Base-by-base conservation (phyloP, 2,888 invertebrate genomes). In the Ashinkailepas kermadecensis region DNA sequence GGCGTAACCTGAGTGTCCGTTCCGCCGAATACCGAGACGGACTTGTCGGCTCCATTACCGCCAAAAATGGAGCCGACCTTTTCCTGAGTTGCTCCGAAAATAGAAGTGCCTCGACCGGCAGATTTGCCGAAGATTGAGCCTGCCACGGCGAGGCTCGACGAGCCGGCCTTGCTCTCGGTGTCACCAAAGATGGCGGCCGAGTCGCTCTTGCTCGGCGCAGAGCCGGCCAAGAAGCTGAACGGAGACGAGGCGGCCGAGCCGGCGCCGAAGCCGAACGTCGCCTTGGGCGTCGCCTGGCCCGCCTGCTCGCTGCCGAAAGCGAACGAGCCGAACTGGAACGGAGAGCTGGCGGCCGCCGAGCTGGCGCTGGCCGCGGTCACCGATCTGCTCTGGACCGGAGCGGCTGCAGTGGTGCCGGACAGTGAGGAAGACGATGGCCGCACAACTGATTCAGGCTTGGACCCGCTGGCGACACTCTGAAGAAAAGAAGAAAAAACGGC, bases 281-380 rank as follows among this genome's bases (percentile, higher is more conserved):
- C 58, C 23, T n/a, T 57, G 58, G 58, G 23, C n/a, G 78, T 23
- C 57, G 78, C 11, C n/a, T 57, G 21, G 58, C n/a, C 59, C 88
- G 82, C 91, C 74, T 74, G 74, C 18, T 54, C 74, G 54, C 74
- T 15, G 54, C 74, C 74, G 54, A 74, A 74, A 0, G 74, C 74
- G 54, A 74, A 74, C 18, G 74, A 57, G 58, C n/a, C 18, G 57
- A 56, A 56, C 57, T 58, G 9, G 58, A 78, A 78, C 10, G 56
- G n/a, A 3, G 21, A 58, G 56, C 56, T 78, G 78, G 56, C 11
- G 78, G 10, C n/a, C 9, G 56, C n/a, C 15, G 18, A 11, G 78
- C 18, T 21, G 78, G 78, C n/a, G 23, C n/a, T 23, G 58, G 78
- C 56, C 54, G 78, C 78, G 21, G 10, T 56, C 54, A 56, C 18